Evolutionary conservation across 2,797 vertebrate genomes (phyloP).

Genomic region (Enoplosus armatus): DNA sequence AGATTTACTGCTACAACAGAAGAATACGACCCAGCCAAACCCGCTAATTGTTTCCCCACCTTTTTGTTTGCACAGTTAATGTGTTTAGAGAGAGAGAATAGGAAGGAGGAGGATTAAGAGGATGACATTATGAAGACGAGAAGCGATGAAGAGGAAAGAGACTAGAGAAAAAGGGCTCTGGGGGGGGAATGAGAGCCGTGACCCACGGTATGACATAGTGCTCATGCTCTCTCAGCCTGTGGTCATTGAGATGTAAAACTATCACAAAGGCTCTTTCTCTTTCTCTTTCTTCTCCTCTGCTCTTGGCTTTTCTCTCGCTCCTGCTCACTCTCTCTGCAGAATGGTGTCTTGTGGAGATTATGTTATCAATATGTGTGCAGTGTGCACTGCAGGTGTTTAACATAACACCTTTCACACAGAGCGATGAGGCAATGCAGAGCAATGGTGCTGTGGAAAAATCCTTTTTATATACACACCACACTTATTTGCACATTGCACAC

Average conservation of each 20-base stretch:
- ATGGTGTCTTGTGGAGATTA: constrained; percentile 66
- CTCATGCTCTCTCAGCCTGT: constrained; percentile 75
- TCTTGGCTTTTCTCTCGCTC: constrained; percentile 51
- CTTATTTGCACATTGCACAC: background rate
- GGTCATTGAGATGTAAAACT: constrained; percentile 81
- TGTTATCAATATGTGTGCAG: constrained; percentile 75
- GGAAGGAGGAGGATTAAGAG: constrained; percentile 63
- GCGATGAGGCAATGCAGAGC: constrained; percentile 60
- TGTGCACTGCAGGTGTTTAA: constrained; percentile 78
- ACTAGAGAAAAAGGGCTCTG: constrained; percentile 25
- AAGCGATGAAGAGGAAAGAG: constrained; percentile 64
- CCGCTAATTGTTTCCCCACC: constrained; percentile 47
- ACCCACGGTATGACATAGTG: constrained; percentile 75
- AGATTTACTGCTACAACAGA: constrained; percentile 29
- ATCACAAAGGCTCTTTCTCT: constrained; percentile 77
- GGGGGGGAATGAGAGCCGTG: constrained; percentile 52
- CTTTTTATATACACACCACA: background rate
- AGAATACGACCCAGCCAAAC: constrained; percentile 16
- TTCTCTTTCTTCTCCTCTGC: constrained; percentile 67
- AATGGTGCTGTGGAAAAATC: constrained; percentile 1
- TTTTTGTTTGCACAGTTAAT: constrained; percentile 52
- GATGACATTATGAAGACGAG: constrained; percentile 76
- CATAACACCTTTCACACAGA: constrained; percentile 74
- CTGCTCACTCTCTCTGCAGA: constrained; percentile 60
- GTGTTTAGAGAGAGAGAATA: constrained; percentile 58